phyloP scores from a whole-genome alignment of 2,888 invertebrate species.

The Lasius fuliginosus region DNA sequence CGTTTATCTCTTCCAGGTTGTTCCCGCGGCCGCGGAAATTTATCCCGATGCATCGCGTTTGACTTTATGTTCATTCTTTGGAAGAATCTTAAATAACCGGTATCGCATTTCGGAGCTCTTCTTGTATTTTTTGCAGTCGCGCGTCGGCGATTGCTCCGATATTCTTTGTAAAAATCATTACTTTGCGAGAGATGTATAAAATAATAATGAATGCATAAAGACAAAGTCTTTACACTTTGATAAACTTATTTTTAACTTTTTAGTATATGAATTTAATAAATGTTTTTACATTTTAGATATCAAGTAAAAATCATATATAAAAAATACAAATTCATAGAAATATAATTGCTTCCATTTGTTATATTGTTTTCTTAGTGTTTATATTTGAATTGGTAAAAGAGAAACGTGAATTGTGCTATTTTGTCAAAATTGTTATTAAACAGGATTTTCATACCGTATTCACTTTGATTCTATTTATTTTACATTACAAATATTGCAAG shows the following conservation, averaged over 20 bases:
- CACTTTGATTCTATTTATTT: background rate
- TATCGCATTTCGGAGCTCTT: slow-evolving; percentile 18
- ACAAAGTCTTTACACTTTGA: background rate
- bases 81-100: slow-evolving; percentile 42
- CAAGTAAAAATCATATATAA: background rate
- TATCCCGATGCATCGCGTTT: slow-evolving; percentile 48
- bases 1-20: slow-evolving; percentile 43
- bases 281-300: background rate
- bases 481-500: background rate
- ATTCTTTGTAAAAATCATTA: slow-evolving; percentile 14
- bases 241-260: background rate
- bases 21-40: slow-evolving; percentile 42
- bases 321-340: background rate
- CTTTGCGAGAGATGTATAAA: slow-evolving; percentile 30
- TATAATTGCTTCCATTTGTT: background rate
- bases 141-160: background rate
- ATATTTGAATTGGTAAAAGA: background rate
- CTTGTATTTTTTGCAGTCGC: background rate
- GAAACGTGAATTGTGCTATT: background rate
- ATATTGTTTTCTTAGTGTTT: background rate
- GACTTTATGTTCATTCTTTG: slow-evolving; percentile 40
- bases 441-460: background rate
- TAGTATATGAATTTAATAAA: background rate
- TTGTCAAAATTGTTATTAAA: background rate
- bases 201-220: background rate